Base-by-base conservation (phyloP, 2,797 vertebrate genomes). In the Craterocephalus amniculus region DNA sequence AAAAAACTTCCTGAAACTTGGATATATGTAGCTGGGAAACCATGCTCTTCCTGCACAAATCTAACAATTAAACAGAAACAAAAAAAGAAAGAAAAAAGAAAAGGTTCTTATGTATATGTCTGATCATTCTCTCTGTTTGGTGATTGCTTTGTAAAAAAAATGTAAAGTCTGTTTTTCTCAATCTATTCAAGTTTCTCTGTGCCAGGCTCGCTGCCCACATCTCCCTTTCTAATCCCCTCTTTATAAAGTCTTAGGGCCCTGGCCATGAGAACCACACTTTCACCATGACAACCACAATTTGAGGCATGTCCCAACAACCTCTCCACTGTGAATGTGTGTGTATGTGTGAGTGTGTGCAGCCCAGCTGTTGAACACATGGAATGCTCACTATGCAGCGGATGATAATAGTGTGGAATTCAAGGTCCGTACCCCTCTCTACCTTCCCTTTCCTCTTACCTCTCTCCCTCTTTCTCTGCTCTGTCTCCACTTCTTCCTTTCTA, bases 281-380 rank as follows among this genome's bases (percentile, higher is more conserved):
- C 74, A 86, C 89, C 89, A 91, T 91, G 88, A 92, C 91, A 93
- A 91, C 90, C 79, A 88, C 88, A 79, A 85, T 83, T 79, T 86
- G 76, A 85, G 88, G 86, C 92, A 92, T 85, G 89, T 89, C 82
- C 76, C 72, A 79, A 78, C 64, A 72, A 81, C 70, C 73, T 69
- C 55, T 67, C 31, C 16, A 60, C 40, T 26, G 2, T 79, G 58
- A 71, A 56, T 79, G 72, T 72, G 67, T 75, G 71, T 72, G 70
- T 61, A 64, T 67, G 59, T 43, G 58, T 67, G 68, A 70, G 70
- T 72, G 71, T 80, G 74, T 85, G 81, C 67, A 74, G 76, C 74
- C 84, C 94, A 95, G 94, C 95, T 96, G 95, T 93, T 88, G 90
- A 94, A 80, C 94, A 95, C 93, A 95, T 94, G 95, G 92, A 93